Base-by-base conservation (phyloP, 2,113 vertebrate genomes). In the Barnardius zonarius region DNA sequence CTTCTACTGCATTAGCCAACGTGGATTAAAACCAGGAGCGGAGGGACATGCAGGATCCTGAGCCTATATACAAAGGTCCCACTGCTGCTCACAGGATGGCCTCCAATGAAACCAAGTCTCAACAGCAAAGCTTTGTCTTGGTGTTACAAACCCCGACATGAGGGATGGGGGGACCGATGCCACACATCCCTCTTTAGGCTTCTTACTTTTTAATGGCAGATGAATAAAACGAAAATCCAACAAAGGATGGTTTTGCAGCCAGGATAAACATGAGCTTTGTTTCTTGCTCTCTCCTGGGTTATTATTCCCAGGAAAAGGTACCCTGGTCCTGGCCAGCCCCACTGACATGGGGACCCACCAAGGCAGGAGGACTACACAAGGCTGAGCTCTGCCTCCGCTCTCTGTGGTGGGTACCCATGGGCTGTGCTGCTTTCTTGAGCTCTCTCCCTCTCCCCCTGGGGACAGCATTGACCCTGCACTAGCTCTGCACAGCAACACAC, bases 1-100 rank as follows among this genome's bases (percentile, higher is more conserved):
- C 37, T 88, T 77, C 62, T 2, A 85, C 80, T 0, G 59, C 70
- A 41, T 61, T 43, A 82, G 62, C 75, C 74, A 96, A 89, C 3
- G 1, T 0, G 3, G 67, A 23, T 54, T 83, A 52, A 90, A 91
- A 86, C 63, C 83, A 46, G 86, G 92, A 39, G 46, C 48, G 67
- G 79, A 83, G 82, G 87, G 63, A 48, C 94, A 97, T 96, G 93
- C 87, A 57, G 85, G 92, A 61, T 37, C 88, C 74, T 62, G 52
- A 95, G 87, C 59, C 75, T 91, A 94, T 91, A 6, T 90, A 96
- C 94, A 95, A 69, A 89, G 49, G 15, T 89, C 48, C 57, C 48
- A 7, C 78, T 1, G 0, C 73, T 66, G 72, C 59, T 64, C 1
- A 6, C 4, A 6, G 63, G 48, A 48, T 9, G 57, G 49, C 39